phyloP scores from a whole-genome alignment of 2,797 vertebrate genomes.

The Otus scops region DNA sequence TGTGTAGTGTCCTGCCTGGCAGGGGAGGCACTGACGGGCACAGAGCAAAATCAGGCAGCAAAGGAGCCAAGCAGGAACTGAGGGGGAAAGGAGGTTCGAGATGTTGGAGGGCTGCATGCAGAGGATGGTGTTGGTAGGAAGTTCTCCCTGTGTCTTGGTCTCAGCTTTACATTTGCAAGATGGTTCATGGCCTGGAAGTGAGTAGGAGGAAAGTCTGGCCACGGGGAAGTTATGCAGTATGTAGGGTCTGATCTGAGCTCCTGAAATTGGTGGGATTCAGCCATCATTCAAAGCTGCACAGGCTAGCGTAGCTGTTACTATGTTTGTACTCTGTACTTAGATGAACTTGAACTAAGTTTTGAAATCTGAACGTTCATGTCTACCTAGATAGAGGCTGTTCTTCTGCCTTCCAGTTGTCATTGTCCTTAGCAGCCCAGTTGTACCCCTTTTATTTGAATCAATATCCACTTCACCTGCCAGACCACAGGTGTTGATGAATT shows the following conservation, averaged over 20 bases:
- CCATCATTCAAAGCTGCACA: background rate
- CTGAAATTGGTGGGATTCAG: background rate
- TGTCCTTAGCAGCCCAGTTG: background rate
- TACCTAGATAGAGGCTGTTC: background rate
- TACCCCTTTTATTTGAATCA: background rate
- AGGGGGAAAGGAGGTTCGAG: background rate
- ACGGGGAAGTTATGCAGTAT: rapidly evolving
- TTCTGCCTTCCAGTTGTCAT: background rate
- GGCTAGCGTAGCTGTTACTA: background rate
- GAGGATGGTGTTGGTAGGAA: background rate
- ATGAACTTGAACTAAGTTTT: background rate
- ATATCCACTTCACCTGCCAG: background rate
- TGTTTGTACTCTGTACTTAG: background rate
- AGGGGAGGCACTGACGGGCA: background rate
- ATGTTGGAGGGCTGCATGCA: background rate
- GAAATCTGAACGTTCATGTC: background rate
- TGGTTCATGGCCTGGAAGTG: background rate
- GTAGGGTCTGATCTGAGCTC: background rate
- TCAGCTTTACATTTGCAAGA: background rate
- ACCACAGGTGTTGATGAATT: background rate
- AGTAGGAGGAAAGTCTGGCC: background rate
- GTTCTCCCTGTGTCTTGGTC: background rate
- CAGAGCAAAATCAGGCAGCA: background rate
- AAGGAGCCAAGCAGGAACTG: background rate
- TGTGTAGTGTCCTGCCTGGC: background rate